Evolutionary conservation across 2,113 vertebrate genomes (phyloP).

Genomic region (Platichthys flesus): DNA sequence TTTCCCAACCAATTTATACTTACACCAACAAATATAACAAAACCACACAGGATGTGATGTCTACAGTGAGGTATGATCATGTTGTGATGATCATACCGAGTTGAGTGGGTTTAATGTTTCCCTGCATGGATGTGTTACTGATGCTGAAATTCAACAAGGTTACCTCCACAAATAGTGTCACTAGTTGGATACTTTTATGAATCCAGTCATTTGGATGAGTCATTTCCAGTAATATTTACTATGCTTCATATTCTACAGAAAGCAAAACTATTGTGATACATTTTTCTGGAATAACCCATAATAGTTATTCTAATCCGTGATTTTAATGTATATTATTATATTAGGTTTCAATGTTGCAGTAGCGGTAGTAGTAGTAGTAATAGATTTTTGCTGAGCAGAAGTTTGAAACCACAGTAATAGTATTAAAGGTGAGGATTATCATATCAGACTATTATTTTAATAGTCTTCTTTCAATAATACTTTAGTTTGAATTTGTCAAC

Average conservation of each 20-base stretch:
- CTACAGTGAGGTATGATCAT: constrained; percentile 36
- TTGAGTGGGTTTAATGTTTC: constrained; percentile 50
- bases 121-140: constrained; percentile 31
- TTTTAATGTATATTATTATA: no score
- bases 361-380: no score
- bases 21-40: constrained; percentile 62
- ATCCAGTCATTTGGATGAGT: constrained; percentile 9
- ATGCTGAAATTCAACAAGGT: constrained; percentile 47
- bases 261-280: neutral
- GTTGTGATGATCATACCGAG: constrained; percentile 46
- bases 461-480: no score
- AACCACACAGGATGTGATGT: constrained; percentile 61
- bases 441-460: no score
- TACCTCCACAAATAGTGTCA: constrained; percentile 46
- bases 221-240: constrained; percentile 30
- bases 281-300: neutral
- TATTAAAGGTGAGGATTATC: no score
- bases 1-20: constrained; percentile 39
- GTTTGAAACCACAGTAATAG: no score
- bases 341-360: no score
- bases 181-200: constrained; percentile 46
- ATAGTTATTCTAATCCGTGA: no score
- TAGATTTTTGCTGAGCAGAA: no score
- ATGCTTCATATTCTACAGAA: constrained; percentile 21
- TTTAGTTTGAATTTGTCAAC: no score